Evolutionary conservation across 2,888 invertebrate species (phyloP).

Genomic region (Cheilosia pagana): DNA sequence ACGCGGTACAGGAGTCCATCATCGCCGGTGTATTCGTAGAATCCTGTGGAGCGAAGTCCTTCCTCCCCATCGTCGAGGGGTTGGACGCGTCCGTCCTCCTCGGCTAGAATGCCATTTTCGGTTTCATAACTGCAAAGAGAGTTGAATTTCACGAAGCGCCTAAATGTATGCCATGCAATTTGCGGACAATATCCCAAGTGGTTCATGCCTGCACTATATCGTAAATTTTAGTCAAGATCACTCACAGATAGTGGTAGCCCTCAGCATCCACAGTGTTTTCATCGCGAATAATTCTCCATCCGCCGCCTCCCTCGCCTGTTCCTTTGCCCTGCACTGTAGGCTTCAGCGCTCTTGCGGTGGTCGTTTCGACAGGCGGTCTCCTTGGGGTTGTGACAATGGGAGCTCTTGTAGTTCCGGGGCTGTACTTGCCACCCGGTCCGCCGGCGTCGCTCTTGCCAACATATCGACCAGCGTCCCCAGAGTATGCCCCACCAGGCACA

Average conservation of each 20-base stretch:
- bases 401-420: conserved; percentile 25
- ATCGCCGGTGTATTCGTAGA: conserved; percentile 88
- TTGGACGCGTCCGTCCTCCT: conserved; percentile 86
- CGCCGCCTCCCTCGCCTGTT: conserved; percentile 81
- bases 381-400: conserved; percentile 22
- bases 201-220: conserved; percentile 43
- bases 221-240: conserved; percentile 55
- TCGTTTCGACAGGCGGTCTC: conserved; percentile 56
- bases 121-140: conserved; percentile 84
- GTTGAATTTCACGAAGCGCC: conserved; percentile 23
- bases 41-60: conserved; percentile 87
- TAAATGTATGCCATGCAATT: conserved; percentile 48
- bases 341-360: conserved; percentile 67
- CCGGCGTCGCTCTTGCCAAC: conserved; percentile 75
- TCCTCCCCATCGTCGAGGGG: conserved; percentile 84
- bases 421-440: conserved; percentile 36
- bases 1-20: conserved; percentile 85
- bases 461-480: conserved; percentile 75
- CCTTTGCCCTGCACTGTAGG: conserved; percentile 78
- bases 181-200: neutral
- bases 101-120: conserved; percentile 85
- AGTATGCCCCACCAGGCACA: conserved; percentile 79
- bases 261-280: conserved; percentile 84
- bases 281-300: conserved; percentile 85
- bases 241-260: conserved; percentile 85